Conservation (phyloP, 2,113 vertebrate species). For the Dipodomys stephensi region DNA sequence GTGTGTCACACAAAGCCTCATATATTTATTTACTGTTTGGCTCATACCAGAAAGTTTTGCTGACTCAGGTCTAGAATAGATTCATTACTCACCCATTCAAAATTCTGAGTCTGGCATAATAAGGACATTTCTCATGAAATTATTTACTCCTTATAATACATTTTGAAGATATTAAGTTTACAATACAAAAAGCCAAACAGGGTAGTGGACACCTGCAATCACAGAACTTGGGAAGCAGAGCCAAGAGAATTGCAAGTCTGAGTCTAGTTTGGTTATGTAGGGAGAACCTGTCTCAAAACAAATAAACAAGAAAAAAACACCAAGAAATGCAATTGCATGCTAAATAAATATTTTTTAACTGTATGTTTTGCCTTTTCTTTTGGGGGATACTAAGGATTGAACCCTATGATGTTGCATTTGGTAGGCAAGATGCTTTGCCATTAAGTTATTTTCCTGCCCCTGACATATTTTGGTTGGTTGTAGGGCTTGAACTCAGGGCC, state of each 20-base stretch:
- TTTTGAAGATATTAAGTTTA: background rate
- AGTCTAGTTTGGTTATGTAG: background rate
- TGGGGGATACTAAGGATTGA: too few relatives aligned
- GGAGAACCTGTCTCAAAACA: background rate
- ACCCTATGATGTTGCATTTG: too few relatives aligned
- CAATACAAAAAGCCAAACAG: background rate
- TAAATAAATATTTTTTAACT: conserved; percentile 28
- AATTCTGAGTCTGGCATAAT: background rate
- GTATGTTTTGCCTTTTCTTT: too few relatives aligned
- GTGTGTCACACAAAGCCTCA: background rate
- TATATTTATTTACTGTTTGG: background rate
- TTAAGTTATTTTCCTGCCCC: too few relatives aligned
- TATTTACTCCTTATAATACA: background rate
- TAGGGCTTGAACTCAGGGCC: too few relatives aligned
- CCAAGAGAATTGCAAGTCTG: background rate
- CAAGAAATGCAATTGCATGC: background rate
- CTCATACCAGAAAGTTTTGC: conserved; percentile 2
- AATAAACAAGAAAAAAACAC: background rate
- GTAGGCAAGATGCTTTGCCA: too few relatives aligned
- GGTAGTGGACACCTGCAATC: background rate
- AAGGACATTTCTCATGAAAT: background rate
- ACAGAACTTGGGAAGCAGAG: background rate
- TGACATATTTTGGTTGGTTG: too few relatives aligned
- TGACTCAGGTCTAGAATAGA: background rate
- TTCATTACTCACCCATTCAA: background rate